Base-by-base conservation (phyloP, 2,888 invertebrate species). In the Caenorhabditis imperialis region DNA sequence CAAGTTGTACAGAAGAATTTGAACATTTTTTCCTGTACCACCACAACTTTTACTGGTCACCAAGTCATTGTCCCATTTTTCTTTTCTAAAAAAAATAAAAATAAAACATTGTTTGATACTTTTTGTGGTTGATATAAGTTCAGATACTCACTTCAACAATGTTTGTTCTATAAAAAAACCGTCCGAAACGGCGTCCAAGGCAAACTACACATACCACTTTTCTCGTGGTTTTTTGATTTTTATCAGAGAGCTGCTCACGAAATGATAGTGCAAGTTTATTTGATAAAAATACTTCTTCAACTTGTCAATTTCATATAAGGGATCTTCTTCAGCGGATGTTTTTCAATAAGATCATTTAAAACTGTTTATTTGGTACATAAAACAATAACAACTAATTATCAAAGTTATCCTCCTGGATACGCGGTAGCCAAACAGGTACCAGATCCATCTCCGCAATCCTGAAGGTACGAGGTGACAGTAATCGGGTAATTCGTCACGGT, bases 381-480 rank as follows among this genome's bases (percentile, higher is more conserved):
- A n/a, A n/a, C n/a, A n/a, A n/a, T n/a, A 40, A 40, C 16, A 6
- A 40, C n/a, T 40, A 18, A 40, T 40, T 8, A 7, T 14, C 16
- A 40, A 40, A 40, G 20, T 60, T n/a, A 35, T 65, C 38, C 47
- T 65, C 74, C 61, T 27, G 85, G 85, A 44, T 85, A 85, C 6
- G 84, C 72, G 3, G 85, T 85, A 12, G 84, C 75, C 25, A 85
- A 54, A 51, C 85, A 85, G 27, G 74, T 78, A 38, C 74, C 69
- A 14, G 63, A 63, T 37, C 85, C 85, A 42, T 69, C 81, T 30
- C 73, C 80, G 50, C 86, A 86, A 5, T 38, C 57, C 58, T 86
- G 83, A 23, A 81, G 71, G 67, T 84, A 86, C 7, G 84, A 82
- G 7, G 84, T 84, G 23, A 86, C 84, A 18, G 74, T 76, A 57